These are phyloP conservation scores for Tragulus kanchil DNA, from an alignment of 2,113 vertebrate genomes.

Conservation along the genomic window DNA sequence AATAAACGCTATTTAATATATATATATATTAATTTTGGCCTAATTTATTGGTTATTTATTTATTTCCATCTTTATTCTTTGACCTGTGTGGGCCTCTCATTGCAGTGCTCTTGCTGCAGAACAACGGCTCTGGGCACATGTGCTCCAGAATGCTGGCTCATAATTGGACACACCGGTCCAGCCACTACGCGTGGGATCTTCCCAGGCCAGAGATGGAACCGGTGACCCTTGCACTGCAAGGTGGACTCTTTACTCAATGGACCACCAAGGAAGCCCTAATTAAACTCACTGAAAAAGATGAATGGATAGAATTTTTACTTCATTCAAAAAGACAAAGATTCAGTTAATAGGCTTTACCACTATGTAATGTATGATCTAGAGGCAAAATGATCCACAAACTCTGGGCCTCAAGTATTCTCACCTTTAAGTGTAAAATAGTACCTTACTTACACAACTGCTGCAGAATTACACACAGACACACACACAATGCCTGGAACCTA, in stretches of 20 bases:
- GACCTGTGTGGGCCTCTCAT: no score
- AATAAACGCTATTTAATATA: neutral
- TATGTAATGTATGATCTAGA: neutral
- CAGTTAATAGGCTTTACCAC: neutral
- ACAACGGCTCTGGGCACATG: no score
- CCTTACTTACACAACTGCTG: neutral
- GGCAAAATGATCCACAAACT: conserved; percentile 37
- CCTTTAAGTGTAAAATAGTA: conserved; percentile 46
- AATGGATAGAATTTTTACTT: conserved; percentile 28
- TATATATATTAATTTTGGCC: no score
- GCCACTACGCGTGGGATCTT: no score
- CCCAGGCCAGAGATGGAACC: no score
- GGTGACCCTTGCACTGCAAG: no score
- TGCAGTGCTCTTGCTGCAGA: no score
- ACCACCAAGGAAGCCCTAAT: neutral
- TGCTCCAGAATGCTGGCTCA: no score
- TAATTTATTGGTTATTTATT: no score
- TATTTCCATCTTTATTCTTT: no score
- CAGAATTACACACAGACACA: neutral
- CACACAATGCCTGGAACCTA: neutral
- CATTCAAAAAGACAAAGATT: conserved; percentile 38
- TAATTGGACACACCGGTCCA: no score
- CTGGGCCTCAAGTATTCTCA: neutral
- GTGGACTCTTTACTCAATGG: no score
- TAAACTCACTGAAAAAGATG: conserved; percentile 40